Base-by-base conservation (phyloP, 2,113 vertebrate species). In the Saguinus midas region DNA sequence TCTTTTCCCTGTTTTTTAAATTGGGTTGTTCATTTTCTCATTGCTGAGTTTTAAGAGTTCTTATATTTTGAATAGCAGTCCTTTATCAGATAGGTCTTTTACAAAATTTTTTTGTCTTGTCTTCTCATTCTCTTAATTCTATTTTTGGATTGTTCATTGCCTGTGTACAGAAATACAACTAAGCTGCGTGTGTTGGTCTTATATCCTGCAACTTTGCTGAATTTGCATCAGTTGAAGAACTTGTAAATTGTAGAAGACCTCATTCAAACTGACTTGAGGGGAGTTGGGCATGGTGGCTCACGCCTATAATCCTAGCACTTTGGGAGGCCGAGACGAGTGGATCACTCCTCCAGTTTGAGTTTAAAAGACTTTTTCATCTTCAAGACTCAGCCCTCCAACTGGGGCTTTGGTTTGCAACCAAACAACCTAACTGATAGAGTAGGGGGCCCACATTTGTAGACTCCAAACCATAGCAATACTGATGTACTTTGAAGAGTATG, bases 331-430 rank as follows among this genome's bases (percentile, higher is more conserved):
- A 64, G 61, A 13, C 29, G 61, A 27, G 27, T 32, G 11, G 61
- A 64, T 64, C 61, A 64, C 27, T 87, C 29, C 11, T 88, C 29
- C 61, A 37, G 52, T 52, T 94, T 79, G 68, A 78, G 11, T 96
- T 72, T 76, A 75, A 93, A 80, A 95, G 50, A 20, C 17, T 23
- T 91, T 86, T 81, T n/a, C 35, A 89, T 11, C 43, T 96, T 94
- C 45, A 94, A 50, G 20, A 80, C 8, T 5, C 10, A 64, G 61
- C 20, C 6, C 14, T 9, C 32, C 29, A 37, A 32, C 6, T 52
- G 58, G 20, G 17, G 8, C 58, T 95, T 93, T 90, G 48, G 66
- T 90, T 86, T 76, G 57, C 25, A 81, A 52, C 6, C 76, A 76
- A 73, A 35, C 29, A 75, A 64, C 58, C 52, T 83, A 84, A 20